Evolutionary conservation across 2,797 vertebrate species (phyloP).

Genomic region (Varecia variegata): DNA sequence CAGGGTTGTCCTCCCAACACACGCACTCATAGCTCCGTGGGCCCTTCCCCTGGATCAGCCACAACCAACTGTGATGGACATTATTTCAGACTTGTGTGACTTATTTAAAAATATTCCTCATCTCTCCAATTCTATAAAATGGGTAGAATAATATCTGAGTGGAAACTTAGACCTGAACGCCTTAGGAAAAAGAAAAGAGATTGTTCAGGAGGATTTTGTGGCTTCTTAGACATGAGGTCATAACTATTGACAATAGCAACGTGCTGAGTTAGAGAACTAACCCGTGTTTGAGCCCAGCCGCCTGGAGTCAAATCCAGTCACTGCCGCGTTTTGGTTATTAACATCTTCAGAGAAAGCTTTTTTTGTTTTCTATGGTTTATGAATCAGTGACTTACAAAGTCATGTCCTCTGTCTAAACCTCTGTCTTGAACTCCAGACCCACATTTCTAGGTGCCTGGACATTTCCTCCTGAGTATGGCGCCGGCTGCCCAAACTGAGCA

Average conservation of each 20-base stretch:
- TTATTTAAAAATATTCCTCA: not conserved
- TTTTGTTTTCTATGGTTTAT: not conserved
- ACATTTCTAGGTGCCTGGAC: not conserved
- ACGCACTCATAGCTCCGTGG: accelerated
- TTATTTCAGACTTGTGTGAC: not conserved
- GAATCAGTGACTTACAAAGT: not conserved
- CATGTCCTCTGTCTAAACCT: not conserved
- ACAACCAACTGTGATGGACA: not conserved
- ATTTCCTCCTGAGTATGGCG: not conserved
- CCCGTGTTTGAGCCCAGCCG: accelerated
- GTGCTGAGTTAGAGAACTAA: not conserved
- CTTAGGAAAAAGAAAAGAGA: not conserved
- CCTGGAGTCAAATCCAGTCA: not conserved
- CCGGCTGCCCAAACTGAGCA: not conserved
- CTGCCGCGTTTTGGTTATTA: not conserved
- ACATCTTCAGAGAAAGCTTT: not conserved
- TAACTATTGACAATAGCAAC: not conserved
- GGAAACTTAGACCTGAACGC: not conserved
- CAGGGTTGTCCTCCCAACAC: not conserved
- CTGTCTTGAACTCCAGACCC: not conserved
- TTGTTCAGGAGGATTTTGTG: not conserved
- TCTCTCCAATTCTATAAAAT: not conserved
- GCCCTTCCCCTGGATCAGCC: not conserved
- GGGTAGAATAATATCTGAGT: not conserved
- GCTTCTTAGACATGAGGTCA: not conserved